phyloP scores from a whole-genome alignment of 2,888 invertebrate genomes.

The Oscheius sp. region DNA sequence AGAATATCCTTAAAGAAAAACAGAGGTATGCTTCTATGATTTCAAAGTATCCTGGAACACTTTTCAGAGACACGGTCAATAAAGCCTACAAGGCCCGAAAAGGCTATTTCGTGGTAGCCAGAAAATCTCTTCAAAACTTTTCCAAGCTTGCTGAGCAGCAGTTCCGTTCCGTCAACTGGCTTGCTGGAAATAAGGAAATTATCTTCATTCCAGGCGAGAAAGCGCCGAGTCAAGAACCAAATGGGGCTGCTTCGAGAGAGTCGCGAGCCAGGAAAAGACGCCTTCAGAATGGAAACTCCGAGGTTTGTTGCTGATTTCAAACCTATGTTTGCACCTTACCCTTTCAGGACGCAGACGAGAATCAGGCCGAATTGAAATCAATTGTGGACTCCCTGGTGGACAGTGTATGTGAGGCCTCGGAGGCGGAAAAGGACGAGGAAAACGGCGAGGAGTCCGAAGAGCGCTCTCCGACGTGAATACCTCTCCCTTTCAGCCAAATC shows the following conservation, averaged over 20 bases:
- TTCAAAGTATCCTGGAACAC: no score
- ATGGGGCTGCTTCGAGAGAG: not conserved
- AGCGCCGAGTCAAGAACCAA: not conserved
- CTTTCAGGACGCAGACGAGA: not conserved
- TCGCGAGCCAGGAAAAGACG: slow-evolving; percentile 13
- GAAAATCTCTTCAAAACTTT: slow-evolving; percentile 45
- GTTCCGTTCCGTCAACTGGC: slow-evolving; percentile 4
- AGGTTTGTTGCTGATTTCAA: not conserved
- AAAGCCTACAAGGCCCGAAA: not conserved
- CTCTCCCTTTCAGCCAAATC: not conserved
- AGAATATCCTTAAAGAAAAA: slow-evolving; percentile 52
- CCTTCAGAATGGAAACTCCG: not conserved
- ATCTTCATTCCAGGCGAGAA: slow-evolving; percentile 5
- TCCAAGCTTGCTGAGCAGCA: slow-evolving; percentile 41
- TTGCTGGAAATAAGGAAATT: not conserved
- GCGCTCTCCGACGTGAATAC: not conserved
- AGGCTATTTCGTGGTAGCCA: slow-evolving; percentile 47
- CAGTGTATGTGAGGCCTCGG: not conserved
- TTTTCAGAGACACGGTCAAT: not conserved
- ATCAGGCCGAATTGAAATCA: not conserved
- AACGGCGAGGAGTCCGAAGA: not conserved
- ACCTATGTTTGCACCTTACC: not conserved
- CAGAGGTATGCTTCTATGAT: slow-evolving; percentile 36
- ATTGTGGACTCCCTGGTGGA: not conserved
- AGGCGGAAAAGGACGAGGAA: not conserved